phyloP scores from a whole-genome alignment of 2,113 vertebrate species.

The Morphnarchus princeps region DNA sequence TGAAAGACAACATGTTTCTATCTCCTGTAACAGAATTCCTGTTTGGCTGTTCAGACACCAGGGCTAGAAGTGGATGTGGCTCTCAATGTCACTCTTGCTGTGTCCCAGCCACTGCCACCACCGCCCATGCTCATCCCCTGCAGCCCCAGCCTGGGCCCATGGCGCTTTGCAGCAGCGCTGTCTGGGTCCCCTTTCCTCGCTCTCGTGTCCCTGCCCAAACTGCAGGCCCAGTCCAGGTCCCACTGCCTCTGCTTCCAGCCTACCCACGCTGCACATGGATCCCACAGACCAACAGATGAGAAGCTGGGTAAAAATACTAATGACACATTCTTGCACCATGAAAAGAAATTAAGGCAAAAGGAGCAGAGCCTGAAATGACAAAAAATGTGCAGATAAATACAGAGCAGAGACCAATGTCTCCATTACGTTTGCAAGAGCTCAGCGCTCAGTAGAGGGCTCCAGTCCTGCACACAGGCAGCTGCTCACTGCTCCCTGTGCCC shows the following conservation, averaged over 20 bases:
- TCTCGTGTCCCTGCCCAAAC: background rate
- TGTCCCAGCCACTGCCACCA: background rate
- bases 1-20: background rate
- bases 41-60: background rate
- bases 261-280: background rate
- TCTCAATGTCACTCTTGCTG: background rate
- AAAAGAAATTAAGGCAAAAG: background rate
- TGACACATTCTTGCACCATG: accelerated
- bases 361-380: background rate
- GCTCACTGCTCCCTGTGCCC: background rate
- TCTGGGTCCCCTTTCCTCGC: accelerated
- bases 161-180: accelerated
- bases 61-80: accelerated
- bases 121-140: accelerated
- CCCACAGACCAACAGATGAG: background rate
- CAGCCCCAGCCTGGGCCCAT: background rate
- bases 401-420: background rate
- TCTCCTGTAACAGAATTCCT: background rate
- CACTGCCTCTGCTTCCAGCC: background rate
- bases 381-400: background rate
- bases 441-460: background rate
- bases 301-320: background rate
- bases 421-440: background rate
- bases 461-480: background rate
- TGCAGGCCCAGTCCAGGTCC: accelerated